Base-by-base conservation (phyloP, 2,113 vertebrate species). In the Eupsittula cactorum region DNA sequence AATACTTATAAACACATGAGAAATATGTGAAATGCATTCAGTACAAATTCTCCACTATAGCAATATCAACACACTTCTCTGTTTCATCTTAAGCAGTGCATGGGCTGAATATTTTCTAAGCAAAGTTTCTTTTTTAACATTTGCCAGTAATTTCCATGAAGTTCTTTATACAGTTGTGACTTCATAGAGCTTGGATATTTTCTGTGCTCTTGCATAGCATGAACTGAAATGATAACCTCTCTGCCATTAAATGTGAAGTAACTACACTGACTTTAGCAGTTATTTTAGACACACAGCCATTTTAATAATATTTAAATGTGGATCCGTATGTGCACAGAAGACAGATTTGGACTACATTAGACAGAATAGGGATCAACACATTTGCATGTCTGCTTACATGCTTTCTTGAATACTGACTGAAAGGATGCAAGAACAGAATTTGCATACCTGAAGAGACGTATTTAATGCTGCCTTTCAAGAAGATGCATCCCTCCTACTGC, bases 1-100 rank as follows among this genome's bases (percentile, higher is more conserved):
- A 88, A 91, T 93, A 75, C 73, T 93, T 95, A 83, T 82, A 91
- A 93, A 88, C 44, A 29, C 13, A 52, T 35, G 39, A 74, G 93
- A 95, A 96, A 88, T 37, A 70, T 24, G 16, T 29, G 44, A 60
- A 70, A 85, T 75, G 6, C 86, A 65, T 87, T 60, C 47, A 68
- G 24, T 49, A 35, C 29, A 31, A 1, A 31, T 64, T 74, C 67
- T 74, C 90, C 55, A 78, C 20, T 67, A 1, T n/a, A 44, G 44
- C 24, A 16, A 47, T 55, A 60, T 27, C 42, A 21, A 77, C 90
- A 49, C 11, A 53, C 10, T 52, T 60, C 17, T 4, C 44, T 62
- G 4, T 73, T 89, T 57, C 49, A 59, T 92, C n/a, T 79, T 87
- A 57, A 4, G 12, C 39, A 60, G 63, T 55, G 37, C 44, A 44